Conservation (phyloP, 2,797 vertebrate species). For the Periparus ater region DNA sequence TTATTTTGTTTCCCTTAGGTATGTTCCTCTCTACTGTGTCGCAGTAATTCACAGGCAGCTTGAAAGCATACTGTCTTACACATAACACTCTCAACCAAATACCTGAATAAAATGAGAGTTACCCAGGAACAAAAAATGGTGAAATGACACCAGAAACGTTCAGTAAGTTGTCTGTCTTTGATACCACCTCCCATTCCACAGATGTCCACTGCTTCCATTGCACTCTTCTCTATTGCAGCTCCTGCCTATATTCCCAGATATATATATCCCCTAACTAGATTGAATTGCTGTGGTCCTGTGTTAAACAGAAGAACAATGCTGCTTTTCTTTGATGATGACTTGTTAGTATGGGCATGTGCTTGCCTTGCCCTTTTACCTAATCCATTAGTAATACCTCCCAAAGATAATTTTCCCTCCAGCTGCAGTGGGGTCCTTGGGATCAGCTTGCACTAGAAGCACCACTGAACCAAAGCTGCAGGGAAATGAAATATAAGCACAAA, state of each 20-base stretch:
- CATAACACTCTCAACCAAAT: neutral
- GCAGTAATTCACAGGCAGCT: slow-evolving; percentile 11
- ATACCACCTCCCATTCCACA: slow-evolving; percentile 25
- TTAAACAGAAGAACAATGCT: slow-evolving; percentile 25
- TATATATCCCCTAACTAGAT: neutral
- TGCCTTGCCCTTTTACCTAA: neutral
- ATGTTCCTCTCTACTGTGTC: neutral
- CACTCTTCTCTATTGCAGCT: slow-evolving; percentile 27
- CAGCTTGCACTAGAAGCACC: neutral
- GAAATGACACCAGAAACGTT: slow-evolving; percentile 26
- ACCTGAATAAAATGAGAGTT: slow-evolving; percentile 36
- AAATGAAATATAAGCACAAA: neutral
- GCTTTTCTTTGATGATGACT: slow-evolving; percentile 20
- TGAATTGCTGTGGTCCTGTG: neutral
- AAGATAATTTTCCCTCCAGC: neutral
- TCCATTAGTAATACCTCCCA: neutral
- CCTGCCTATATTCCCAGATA: neutral
- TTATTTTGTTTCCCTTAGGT: slow-evolving; percentile 44
- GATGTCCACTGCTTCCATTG: slow-evolving; percentile 13
- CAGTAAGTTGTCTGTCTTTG: neutral
- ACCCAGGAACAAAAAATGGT: slow-evolving; percentile 46
- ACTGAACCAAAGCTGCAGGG: neutral
- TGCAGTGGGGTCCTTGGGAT: neutral
- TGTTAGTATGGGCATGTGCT: neutral
- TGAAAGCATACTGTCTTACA: slow-evolving; percentile 48